A percentile compares a stretch with the other conserved stretches of the same genome.
Conservation (phyloP, 2,888 invertebrate genomes). For the Platynereis dumerilii region DNA sequence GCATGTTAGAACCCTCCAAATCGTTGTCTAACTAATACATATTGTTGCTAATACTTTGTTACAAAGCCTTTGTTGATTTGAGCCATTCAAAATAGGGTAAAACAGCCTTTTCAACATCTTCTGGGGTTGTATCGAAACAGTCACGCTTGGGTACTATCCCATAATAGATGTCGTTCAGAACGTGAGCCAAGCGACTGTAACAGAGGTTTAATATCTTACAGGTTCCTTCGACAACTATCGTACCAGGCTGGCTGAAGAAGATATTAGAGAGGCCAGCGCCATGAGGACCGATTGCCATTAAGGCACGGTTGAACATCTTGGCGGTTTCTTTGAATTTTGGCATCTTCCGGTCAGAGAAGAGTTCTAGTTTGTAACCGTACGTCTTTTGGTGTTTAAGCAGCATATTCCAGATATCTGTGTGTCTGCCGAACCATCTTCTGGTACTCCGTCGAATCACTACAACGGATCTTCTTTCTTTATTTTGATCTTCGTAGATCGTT, state of each 20-base stretch:
- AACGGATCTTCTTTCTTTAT: not conserved
- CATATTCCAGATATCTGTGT: constrained; percentile 9
- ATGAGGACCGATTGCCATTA: constrained; percentile 21
- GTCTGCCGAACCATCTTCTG: constrained; percentile 18
- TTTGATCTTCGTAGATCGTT: not conserved
- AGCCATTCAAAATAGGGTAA: no score
- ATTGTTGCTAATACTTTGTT: no score
- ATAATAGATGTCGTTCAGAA: constrained; percentile 14
- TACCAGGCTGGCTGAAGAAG: constrained; percentile 23
- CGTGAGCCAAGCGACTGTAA: constrained; percentile 14
- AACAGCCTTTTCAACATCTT: no score
- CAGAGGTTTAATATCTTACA: constrained; percentile 13
- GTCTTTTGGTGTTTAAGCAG: not conserved
- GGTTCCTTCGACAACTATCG: constrained; percentile 23
- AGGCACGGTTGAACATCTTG: constrained; percentile 17
- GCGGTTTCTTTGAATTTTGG: constrained; percentile 16
- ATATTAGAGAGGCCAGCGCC: constrained; percentile 26
- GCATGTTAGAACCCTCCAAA: no score
- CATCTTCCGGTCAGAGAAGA: constrained; percentile 26
- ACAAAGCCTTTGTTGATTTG: no score
- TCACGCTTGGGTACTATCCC: constrained; percentile 7
- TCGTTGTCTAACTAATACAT: no score
- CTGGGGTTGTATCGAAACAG: no score
- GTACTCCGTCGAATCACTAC: constrained; percentile 23
- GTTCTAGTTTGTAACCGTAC: constrained; percentile 9